Base-by-base conservation (phyloP, 2,888 invertebrate species). In the Tinea trinotella region DNA sequence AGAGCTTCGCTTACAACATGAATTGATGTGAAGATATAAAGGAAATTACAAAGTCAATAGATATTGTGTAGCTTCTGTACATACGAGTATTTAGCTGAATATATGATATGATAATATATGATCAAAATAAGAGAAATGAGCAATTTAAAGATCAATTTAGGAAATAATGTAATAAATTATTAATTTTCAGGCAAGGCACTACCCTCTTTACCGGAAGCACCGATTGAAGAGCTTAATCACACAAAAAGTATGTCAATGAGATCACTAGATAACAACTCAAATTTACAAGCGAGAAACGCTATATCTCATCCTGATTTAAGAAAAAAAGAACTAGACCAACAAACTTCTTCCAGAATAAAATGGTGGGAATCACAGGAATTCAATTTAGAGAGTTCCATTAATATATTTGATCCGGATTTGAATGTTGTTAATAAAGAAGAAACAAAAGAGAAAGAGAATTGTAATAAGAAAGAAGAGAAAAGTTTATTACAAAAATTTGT, bases 311-410 rank as follows among this genome's bases (percentile, higher is more conserved):
- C 82, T n/a, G 83, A 85, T 57, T 67, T 85, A 53, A 63, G 74
- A 9, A 74, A 70, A 55, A 74, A 70, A 56, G 55, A 66, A 17
- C 58, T 66, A 10, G 78, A 76, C 48, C 54, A 64, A 12, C 66
- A 70, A 1, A 58, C 70, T 22, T 75, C 74, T 59, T 70, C 75
- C 49, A 70, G 65, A 56, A 80, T 80, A 61, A 85, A 84, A 61
- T 88, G 88, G 88, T 89, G 88, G 88, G 87, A 87, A 68, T 85
- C 87, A 60, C 71, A 87, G 59, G 88, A 89, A 65, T 75, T 89
- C 3, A 87, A 90, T 70, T 76, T 90, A 55, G 88, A 88, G 34
- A 90, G 90, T 63, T 89, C 89, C 7, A 75, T 87, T n/a, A 87
- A 88, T 58, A 87, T 90, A 59, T 89, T 90, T 58, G 79, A 57